These are phyloP conservation scores for Leptonema lineaticorne DNA, from an alignment of 1,140 invertebrate species.

Conservation along the genomic window DNA sequence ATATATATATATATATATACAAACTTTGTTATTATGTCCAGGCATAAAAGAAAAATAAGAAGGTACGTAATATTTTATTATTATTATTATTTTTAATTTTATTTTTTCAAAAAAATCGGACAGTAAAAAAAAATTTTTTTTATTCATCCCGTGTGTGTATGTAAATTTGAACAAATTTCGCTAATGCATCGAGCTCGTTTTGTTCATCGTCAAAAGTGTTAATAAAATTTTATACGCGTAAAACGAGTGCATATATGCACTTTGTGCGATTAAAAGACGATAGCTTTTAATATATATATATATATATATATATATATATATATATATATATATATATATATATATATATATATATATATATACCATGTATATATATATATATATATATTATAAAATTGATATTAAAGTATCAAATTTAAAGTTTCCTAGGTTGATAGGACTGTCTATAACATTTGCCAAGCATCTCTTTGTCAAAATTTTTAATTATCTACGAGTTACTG, in stretches of 20 bases:
- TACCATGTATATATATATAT: neutral
- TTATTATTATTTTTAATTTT: neutral
- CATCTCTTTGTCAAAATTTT: no score
- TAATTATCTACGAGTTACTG: no score
- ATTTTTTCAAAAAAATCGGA: no score
- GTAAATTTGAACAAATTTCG: constrained; percentile 7
- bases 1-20: neutral
- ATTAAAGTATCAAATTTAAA: no score
- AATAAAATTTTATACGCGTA: neutral
- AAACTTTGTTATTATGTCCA: neutral
- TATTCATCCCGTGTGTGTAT: neutral
- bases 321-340: neutral
- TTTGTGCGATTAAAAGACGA: neutral
- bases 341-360: neutral
- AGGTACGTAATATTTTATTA: neutral
- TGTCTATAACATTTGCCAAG: no score
- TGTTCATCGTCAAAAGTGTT: neutral
- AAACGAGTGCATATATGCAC: neutral
- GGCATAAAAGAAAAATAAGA: no score
- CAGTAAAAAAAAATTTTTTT: neutral
- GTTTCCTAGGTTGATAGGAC: no score
- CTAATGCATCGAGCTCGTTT: constrained; percentile 9
- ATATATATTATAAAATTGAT: no score
- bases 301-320: neutral
- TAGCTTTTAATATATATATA: neutral